phyloP scores from a whole-genome alignment of 2,888 invertebrate genomes.

The Coenonympha glycerion region DNA sequence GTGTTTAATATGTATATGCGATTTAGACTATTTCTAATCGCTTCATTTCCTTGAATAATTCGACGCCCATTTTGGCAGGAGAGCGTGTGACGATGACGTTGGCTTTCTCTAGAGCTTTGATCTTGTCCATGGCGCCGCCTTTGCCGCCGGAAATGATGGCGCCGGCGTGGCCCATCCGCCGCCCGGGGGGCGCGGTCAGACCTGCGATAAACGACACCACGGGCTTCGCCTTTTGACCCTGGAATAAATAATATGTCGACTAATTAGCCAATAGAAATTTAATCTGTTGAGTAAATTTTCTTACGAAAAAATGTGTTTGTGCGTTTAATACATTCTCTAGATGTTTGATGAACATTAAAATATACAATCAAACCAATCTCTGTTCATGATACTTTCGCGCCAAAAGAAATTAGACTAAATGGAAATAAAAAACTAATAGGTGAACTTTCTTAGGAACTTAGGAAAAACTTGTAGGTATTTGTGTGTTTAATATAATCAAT shows the following conservation, averaged over 20 bases:
- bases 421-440: too few species aligned
- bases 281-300: too few species aligned
- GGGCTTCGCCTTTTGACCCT: constrained; percentile 94
- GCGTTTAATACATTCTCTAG: too few species aligned
- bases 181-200: constrained; percentile 96
- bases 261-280: neutral
- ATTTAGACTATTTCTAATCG: constrained; percentile 80
- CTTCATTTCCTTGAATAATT: constrained; percentile 92
- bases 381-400: too few species aligned
- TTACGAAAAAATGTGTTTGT: too few species aligned
- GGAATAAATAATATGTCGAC: constrained; percentile 14
- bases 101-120: constrained; percentile 93
- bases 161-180: constrained; percentile 99
- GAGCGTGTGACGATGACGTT: constrained; percentile 96
- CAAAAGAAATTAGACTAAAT: too few species aligned
- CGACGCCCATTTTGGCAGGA: constrained; percentile 96
- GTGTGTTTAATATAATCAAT: too few species aligned
- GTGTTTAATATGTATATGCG: constrained; percentile 31
- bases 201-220: constrained; percentile 99
- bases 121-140: constrained; percentile 98
- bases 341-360: too few species aligned
- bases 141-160: constrained; percentile 99
- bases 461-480: too few species aligned
- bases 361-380: too few species aligned
- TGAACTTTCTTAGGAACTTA: too few species aligned